Percentiles rank a stretch among this genome's conserved stretches.
Evolutionary conservation across 2,113 vertebrate species (phyloP).

Genomic region (Felis chaus): DNA sequence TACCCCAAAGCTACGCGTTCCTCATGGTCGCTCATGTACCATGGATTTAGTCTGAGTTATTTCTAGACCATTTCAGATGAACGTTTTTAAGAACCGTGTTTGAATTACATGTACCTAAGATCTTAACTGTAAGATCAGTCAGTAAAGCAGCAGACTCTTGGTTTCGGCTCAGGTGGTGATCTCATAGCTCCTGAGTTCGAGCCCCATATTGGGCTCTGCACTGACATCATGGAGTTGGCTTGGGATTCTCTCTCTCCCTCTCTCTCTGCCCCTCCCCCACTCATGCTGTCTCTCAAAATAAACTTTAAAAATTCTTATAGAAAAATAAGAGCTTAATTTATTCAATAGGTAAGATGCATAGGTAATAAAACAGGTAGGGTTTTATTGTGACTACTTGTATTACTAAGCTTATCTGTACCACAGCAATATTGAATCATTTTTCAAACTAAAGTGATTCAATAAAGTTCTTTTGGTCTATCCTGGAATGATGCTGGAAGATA

Average conservation of each 20-base stretch:
- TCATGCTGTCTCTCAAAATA: no score
- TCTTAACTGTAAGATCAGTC: neutral
- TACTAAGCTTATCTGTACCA: neutral
- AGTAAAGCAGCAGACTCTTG: no score
- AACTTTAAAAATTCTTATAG: no score
- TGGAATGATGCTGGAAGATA: neutral
- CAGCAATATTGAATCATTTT: neutral
- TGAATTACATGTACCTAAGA: neutral
- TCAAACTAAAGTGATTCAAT: neutral
- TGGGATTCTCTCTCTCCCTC: no score
- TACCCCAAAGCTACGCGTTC: neutral
- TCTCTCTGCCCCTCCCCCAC: no score
- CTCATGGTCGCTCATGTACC: neutral
- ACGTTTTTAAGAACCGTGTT: neutral
- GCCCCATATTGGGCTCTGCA: no score
- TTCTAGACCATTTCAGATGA: neutral
- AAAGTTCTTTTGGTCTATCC: neutral
- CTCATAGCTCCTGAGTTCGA: no score
- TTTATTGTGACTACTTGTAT: neutral
- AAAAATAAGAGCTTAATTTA: neutral
- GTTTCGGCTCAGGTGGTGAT: no score
- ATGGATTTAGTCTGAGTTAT: neutral
- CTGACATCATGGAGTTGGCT: no score
- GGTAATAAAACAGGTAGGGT: neutral
- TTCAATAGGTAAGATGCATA: neutral